A percentile compares a stretch with the other conserved stretches of the same genome.
phyloP scores from a whole-genome alignment of 2,888 invertebrate genomes.

The Herminia tarsipennalis region DNA sequence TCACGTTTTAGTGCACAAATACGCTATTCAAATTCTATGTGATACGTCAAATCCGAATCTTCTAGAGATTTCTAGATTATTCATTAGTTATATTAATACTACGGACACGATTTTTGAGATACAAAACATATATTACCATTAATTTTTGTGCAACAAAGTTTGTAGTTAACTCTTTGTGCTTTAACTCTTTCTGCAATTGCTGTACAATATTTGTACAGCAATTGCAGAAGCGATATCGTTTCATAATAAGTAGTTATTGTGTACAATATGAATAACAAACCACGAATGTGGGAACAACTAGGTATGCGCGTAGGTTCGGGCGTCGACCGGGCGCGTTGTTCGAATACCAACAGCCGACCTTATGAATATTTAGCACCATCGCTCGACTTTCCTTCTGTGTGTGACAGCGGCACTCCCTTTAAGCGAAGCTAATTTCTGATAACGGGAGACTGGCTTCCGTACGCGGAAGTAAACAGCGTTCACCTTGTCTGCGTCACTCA shows the following conservation, averaged over 20 bases:
- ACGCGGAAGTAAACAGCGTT: slow-evolving; percentile 50
- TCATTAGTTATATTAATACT: too few relatives aligned
- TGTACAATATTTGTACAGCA: neutral
- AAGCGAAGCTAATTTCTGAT: slow-evolving; percentile 51
- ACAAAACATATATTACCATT: too few relatives aligned
- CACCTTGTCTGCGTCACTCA: slow-evolving; percentile 48
- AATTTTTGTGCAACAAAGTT: too few relatives aligned
- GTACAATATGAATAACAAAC: slow-evolving; percentile 38
- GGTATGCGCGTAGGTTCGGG: slow-evolving; percentile 60
- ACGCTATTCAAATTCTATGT: too few relatives aligned
- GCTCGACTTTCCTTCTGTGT: slow-evolving; percentile 73
- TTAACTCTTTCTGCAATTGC: too few relatives aligned
- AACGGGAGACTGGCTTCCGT: slow-evolving; percentile 62
- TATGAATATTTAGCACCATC: slow-evolving; percentile 73
- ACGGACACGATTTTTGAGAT: too few relatives aligned
- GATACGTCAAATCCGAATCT: too few relatives aligned
- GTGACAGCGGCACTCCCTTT: slow-evolving; percentile 54
- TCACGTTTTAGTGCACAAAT: too few relatives aligned
- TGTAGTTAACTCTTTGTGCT: too few relatives aligned
- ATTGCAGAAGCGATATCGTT: neutral
- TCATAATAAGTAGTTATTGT: slow-evolving; percentile 19
- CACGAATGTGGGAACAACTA: slow-evolving; percentile 53
- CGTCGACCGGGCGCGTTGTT: slow-evolving; percentile 67
- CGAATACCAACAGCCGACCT: slow-evolving; percentile 68
- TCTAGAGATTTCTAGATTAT: too few relatives aligned